These are phyloP conservation scores for Cotesia congregata DNA, from an alignment of 2,888 invertebrate genomes.

Conservation along the genomic window DNA sequence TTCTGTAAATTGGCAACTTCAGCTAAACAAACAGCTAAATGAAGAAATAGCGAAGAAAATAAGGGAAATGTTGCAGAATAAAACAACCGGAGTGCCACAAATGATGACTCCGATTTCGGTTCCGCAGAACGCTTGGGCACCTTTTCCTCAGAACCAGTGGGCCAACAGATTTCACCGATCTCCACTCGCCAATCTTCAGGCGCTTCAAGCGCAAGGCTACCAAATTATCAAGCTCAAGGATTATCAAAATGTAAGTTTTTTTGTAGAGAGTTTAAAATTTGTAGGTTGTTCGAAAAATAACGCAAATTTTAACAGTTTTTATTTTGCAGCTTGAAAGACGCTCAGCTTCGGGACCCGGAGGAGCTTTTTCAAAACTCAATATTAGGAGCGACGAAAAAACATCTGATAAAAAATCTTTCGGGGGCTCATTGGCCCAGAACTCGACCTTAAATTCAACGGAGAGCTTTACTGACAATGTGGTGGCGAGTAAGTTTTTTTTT, in stretches of 20 bases:
- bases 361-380: slow-evolving; percentile 28
- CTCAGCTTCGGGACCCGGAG: slow-evolving; percentile 32
- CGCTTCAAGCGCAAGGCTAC: slow-evolving; percentile 3
- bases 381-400: slow-evolving; percentile 26
- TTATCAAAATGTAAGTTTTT: slow-evolving; percentile 2
- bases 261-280: neutral
- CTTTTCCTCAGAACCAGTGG: neutral
- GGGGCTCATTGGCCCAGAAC: slow-evolving; percentile 53
- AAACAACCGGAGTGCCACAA: neutral
- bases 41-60: neutral
- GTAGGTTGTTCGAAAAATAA: neutral
- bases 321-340: neutral
- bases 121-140: neutral
- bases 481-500: neutral
- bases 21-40: neutral
- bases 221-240: neutral
- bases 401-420: neutral
- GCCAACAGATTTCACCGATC: neutral
- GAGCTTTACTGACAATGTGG: neutral
- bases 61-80: neutral
- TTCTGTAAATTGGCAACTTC: neutral
- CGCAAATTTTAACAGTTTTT: neutral
- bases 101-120: neutral
- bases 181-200: neutral
- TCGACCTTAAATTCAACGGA: slow-evolving; percentile 46